A percentile compares a stretch with the other conserved stretches of the same genome.
Evolutionary conservation across 2,888 invertebrate genomes (phyloP).

Genomic region (Dicyrtomina minuta): DNA sequence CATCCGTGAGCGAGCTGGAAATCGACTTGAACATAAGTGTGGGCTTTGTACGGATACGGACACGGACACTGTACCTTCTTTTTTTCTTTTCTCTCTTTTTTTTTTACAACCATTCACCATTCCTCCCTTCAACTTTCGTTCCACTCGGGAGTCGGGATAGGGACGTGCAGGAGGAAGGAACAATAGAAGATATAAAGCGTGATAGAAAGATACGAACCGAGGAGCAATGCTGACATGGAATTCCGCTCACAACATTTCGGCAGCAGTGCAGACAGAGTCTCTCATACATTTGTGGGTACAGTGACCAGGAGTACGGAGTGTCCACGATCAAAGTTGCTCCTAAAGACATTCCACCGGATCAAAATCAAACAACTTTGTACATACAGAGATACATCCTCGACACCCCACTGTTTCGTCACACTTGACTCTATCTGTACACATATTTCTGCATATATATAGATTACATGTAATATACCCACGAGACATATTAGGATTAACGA

Average conservation of each 20-base stretch:
- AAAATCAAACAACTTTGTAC: slow-evolving; percentile 4
- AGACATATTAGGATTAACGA: too few species aligned
- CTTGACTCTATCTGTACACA: too few species aligned
- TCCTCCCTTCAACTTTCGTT: too few species aligned
- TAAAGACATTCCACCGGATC: slow-evolving; percentile 24
- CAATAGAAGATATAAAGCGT: slow-evolving; percentile 5
- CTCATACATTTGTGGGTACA: slow-evolving; percentile 54
- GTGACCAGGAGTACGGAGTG: slow-evolving; percentile 57
- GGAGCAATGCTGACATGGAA: slow-evolving; percentile 54
- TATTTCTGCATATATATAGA: too few species aligned
- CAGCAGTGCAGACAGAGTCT: slow-evolving; percentile 58
- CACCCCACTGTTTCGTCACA: background rate
- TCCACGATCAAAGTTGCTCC: slow-evolving; percentile 59
- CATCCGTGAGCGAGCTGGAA: too few species aligned
- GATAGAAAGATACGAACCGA: slow-evolving; percentile 45
- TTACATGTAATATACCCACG: too few species aligned
- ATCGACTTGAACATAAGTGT: too few species aligned
- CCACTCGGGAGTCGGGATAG: too few species aligned
- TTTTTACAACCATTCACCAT: too few species aligned
- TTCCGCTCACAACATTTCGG: slow-evolving; percentile 50
- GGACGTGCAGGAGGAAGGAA: background rate
- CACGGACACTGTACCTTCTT: too few species aligned
- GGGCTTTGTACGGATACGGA: too few species aligned
- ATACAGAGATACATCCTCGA: background rate
- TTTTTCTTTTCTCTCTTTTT: too few species aligned